Conservation (phyloP, 2,888 invertebrate species). For the Steromphala cineraria region DNA sequence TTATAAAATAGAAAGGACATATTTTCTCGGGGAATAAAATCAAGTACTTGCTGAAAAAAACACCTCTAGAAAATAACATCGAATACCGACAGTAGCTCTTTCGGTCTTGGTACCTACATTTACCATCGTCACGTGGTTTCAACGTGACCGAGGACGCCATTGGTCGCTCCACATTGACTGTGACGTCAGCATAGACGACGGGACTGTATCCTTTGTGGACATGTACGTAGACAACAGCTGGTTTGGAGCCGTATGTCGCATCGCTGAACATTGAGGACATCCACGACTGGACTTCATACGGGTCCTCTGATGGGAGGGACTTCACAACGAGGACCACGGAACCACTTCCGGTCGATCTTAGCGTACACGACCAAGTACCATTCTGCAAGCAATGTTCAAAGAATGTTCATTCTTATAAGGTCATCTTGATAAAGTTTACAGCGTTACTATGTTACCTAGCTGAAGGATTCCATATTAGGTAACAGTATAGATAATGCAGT, state of each 20-base stretch:
- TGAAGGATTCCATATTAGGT: too few relatives aligned
- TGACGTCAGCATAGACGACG: conserved; percentile 1
- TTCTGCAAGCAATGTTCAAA: too few relatives aligned
- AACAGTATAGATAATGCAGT: too few relatives aligned
- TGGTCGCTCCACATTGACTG: neutral
- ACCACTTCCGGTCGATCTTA: neutral
- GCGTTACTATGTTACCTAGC: too few relatives aligned
- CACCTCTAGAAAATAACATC: too few relatives aligned
- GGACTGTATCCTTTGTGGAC: conserved; percentile 19
- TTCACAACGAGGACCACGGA: neutral
- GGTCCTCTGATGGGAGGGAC: neutral
- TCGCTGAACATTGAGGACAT: neutral
- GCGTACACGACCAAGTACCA: neutral
- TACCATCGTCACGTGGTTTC: neutral
- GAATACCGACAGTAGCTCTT: too few relatives aligned
- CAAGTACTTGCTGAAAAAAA: too few relatives aligned
- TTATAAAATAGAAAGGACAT: too few relatives aligned
- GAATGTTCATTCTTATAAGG: too few relatives aligned
- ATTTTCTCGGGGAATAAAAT: too few relatives aligned
- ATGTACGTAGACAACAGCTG: neutral
- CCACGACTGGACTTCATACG: neutral
- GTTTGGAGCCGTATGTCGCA: too few relatives aligned
- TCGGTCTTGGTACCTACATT: neutral
- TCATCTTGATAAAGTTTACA: too few relatives aligned
- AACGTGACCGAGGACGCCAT: neutral